Conservation (phyloP, 2,797 vertebrate genomes). For the Sebastolobus altivelis region DNA sequence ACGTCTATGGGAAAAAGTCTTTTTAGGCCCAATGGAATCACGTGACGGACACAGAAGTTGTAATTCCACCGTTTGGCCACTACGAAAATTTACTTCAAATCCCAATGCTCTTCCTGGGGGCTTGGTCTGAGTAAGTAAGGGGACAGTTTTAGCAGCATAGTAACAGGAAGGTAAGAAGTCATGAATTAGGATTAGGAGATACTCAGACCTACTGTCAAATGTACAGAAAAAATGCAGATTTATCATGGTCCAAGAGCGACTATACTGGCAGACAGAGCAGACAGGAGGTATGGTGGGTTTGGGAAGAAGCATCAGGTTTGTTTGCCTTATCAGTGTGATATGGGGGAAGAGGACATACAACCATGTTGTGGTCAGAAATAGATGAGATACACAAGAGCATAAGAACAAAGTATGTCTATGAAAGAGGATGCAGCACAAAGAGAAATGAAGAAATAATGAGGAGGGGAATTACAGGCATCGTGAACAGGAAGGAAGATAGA, state of each 20-base stretch:
- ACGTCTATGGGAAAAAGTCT: too few species aligned
- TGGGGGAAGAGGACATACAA: background rate
- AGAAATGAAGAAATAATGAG: constrained; percentile 15
- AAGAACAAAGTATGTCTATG: background rate
- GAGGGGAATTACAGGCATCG: constrained; percentile 4
- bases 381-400: background rate
- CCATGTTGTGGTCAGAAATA: background rate
- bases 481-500: constrained; percentile 42
- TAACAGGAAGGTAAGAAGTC: background rate
- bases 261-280: background rate
- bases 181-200: background rate
- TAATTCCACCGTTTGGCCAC: too few species aligned
- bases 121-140: background rate
- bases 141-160: background rate
- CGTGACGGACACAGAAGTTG: too few species aligned
- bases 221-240: background rate
- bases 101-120: too few species aligned
- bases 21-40: too few species aligned
- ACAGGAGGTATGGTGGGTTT: background rate
- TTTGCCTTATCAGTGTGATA: constrained; percentile 4
- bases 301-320: background rate
- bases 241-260: background rate
- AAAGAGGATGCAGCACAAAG: constrained; percentile 7
- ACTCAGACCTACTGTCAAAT: background rate
- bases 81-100: too few species aligned